Evolutionary conservation across 2,888 invertebrate genomes (phyloP).

Genomic region (Euzetes globulus): DNA sequence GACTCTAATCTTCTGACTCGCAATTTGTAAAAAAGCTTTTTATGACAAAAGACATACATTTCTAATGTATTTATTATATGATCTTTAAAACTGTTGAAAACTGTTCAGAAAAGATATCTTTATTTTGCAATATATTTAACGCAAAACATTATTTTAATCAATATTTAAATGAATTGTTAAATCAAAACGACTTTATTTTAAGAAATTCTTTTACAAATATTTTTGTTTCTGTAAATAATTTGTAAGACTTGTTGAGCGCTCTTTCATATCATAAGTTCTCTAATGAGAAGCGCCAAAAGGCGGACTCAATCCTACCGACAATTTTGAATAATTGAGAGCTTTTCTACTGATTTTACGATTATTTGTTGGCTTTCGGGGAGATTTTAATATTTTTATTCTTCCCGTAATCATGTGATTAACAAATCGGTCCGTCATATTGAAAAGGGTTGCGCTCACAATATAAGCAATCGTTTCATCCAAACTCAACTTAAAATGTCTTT

Average conservation of each 20-base stretch:
- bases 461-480: no score
- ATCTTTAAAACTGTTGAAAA: not conserved
- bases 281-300: not conserved
- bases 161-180: not conserved
- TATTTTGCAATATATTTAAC: not conserved
- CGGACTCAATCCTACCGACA: conserved; percentile 17
- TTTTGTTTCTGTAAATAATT: not conserved
- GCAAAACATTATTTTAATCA: not conserved
- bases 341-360: not conserved
- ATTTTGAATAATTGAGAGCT: not conserved
- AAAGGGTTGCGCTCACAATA: no score
- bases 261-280: not conserved
- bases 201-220: not conserved
- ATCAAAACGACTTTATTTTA: not conserved
- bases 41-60: not conserved
- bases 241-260: not conserved
- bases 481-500: no score
- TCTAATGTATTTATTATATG: no score
- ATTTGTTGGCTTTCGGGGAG: no score
- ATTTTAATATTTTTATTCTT: no score
- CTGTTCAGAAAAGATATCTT: not conserved
- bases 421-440: no score
- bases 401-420: no score
- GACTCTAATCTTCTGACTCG: not conserved
- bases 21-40: not conserved